phyloP scores from a whole-genome alignment of 2,888 invertebrate genomes.

The Lithophane ornitopus region DNA sequence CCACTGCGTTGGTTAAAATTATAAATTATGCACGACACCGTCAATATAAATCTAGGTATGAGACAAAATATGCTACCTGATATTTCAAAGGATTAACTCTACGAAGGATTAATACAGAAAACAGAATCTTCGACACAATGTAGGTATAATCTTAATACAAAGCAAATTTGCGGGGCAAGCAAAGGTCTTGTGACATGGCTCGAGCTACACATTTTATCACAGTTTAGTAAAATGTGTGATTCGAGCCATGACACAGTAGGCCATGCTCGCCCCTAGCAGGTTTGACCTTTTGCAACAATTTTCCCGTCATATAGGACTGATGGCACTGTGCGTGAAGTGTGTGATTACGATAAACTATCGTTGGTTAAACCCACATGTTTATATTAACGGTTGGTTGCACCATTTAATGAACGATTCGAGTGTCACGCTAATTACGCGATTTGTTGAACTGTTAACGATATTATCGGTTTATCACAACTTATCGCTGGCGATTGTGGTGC shows the following conservation, averaged over 20 bases:
- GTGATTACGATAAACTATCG: constrained; percentile 59
- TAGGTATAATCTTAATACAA: constrained; percentile 1
- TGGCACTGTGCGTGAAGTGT: constrained; percentile 41
- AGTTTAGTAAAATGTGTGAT: too few species aligned
- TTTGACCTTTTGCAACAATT: constrained; percentile 19
- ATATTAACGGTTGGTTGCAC: constrained; percentile 75
- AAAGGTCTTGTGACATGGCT: too few species aligned
- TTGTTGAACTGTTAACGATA: constrained; percentile 69
- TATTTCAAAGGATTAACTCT: constrained; percentile 20
- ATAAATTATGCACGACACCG: neutral
- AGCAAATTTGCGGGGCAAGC: neutral
- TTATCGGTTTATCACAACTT: constrained; percentile 62
- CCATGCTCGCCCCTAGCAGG: too few species aligned
- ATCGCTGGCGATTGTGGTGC: constrained; percentile 54
- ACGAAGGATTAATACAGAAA: constrained; percentile 13
- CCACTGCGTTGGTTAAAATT: neutral
- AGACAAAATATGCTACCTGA: constrained; percentile 10
- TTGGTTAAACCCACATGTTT: constrained; percentile 57
- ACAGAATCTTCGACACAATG: neutral
- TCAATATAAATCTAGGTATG: neutral
- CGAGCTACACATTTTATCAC: too few species aligned
- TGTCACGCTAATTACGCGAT: constrained; percentile 73
- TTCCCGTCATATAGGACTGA: neutral
- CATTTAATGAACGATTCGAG: constrained; percentile 76
- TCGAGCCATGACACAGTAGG: too few species aligned